Conservation (phyloP, 2,888 invertebrate genomes). For the Eulithis testata region DNA sequence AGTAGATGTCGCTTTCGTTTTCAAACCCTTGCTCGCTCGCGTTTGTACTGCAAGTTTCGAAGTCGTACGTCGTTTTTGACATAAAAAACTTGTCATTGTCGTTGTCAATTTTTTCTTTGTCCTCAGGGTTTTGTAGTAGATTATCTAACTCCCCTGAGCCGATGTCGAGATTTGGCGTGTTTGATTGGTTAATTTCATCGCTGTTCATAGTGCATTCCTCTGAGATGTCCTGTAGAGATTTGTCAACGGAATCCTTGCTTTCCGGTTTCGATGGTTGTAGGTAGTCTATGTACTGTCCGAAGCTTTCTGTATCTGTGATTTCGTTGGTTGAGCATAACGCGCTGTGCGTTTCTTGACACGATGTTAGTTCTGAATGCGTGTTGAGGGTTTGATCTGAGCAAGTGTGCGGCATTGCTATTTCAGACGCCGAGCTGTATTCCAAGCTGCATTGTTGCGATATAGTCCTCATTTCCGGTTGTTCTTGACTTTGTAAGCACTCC, state of each 20-base stretch:
- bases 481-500: constrained; percentile 75
- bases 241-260: constrained; percentile 66
- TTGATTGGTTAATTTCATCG: constrained; percentile 69
- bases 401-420: constrained; percentile 80
- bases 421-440: constrained; percentile 87
- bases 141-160: constrained; percentile 65
- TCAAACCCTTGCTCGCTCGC: constrained; percentile 79
- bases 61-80: constrained; percentile 76
- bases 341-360: constrained; percentile 78
- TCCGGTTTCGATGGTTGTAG: constrained; percentile 72
- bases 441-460: constrained; percentile 89
- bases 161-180: constrained; percentile 59
- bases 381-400: constrained; percentile 81
- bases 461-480: constrained; percentile 84
- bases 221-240: constrained; percentile 76
- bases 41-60: constrained; percentile 77
- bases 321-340: constrained; percentile 80
- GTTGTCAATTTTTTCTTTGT: constrained; percentile 68
- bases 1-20: constrained; percentile 86
- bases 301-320: constrained; percentile 80
- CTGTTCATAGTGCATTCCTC: constrained; percentile 79
- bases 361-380: constrained; percentile 79
- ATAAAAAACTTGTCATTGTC: constrained; percentile 73
- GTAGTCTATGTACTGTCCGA: constrained; percentile 79
- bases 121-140: constrained; percentile 61